Evolutionary conservation across 2,888 invertebrate genomes (phyloP).

Genomic region (Empis livida): DNA sequence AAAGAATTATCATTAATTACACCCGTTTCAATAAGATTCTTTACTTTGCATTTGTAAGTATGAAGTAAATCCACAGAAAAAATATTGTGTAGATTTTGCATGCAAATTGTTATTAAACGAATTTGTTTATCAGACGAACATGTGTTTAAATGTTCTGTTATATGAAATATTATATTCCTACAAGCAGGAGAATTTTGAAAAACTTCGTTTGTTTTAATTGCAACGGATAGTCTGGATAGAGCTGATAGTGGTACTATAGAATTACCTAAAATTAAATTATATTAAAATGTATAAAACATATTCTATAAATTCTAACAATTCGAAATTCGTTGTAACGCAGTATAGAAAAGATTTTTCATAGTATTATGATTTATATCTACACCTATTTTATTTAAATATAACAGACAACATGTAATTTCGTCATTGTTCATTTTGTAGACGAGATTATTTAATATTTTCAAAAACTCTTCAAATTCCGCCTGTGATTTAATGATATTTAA

Average conservation of each 20-base stretch:
- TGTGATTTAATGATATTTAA: slow-evolving; percentile 3
- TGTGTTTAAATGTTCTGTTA: slow-evolving; percentile 25
- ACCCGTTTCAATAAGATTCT: slow-evolving; percentile 24
- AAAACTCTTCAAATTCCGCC: slow-evolving; percentile 11
- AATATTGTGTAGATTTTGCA: slow-evolving; percentile 34
- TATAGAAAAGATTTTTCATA: slow-evolving; percentile 28
- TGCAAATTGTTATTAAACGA: slow-evolving; percentile 36
- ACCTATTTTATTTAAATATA: slow-evolving; percentile 39
- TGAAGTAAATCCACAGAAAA: slow-evolving; percentile 30
- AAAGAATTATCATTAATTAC: slow-evolving; percentile 20
- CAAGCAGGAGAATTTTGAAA: slow-evolving; percentile 33
- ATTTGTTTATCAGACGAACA: slow-evolving; percentile 33
- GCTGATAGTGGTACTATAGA: slow-evolving; percentile 26
- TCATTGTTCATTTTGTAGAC: slow-evolving; percentile 27
- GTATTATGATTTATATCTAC: slow-evolving; percentile 24
- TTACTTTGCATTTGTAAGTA: slow-evolving; percentile 30
- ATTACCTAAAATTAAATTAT: slow-evolving; percentile 13
- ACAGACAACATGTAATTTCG: slow-evolving; percentile 33
- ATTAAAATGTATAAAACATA: neutral
- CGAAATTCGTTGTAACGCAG: slow-evolving; percentile 21
- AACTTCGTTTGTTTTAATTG: slow-evolving; percentile 30
- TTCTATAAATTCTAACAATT: slow-evolving; percentile 9
- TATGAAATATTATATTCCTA: slow-evolving; percentile 30
- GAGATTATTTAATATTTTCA: slow-evolving; percentile 22
- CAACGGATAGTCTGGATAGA: slow-evolving; percentile 35